Percentiles rank a stretch among this genome's conserved stretches.
These are phyloP conservation scores for Ectropis crepuscularia DNA, from an alignment of 2,888 invertebrate species.

Conservation along the genomic window DNA sequence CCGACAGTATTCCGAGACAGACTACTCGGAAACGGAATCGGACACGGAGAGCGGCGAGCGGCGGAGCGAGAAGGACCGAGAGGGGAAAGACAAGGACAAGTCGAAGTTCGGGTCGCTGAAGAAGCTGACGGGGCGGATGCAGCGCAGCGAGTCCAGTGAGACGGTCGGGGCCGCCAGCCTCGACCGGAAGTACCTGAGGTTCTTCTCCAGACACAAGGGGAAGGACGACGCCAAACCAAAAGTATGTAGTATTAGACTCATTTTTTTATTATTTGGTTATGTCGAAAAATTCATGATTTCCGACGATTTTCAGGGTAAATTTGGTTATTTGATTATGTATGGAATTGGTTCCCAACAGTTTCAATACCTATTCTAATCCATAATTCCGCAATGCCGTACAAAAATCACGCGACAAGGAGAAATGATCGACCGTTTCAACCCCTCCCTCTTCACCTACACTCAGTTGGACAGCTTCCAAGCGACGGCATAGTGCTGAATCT, in stretches of 20 bases:
- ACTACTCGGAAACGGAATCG: slow-evolving; percentile 83
- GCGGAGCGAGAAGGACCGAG: slow-evolving; percentile 48
- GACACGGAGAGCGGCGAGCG: slow-evolving; percentile 61
- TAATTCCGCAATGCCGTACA: too few relatives aligned
- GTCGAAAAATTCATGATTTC: too few relatives aligned
- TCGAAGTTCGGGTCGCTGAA: slow-evolving; percentile 57
- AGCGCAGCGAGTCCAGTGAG: slow-evolving; percentile 73
- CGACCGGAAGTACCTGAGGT: slow-evolving; percentile 87
- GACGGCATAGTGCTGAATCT: too few relatives aligned
- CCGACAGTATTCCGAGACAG: slow-evolving; percentile 85
- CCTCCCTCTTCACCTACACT: too few relatives aligned
- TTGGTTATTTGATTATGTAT: too few relatives aligned
- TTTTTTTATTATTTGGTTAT: too few relatives aligned
- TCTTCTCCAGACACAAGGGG: slow-evolving; percentile 73
- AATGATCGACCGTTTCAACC: too few relatives aligned
- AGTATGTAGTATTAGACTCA: slow-evolving; percentile 43
- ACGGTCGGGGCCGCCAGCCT: slow-evolving; percentile 85
- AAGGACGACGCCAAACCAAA: slow-evolving; percentile 79
- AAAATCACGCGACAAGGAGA: too few relatives aligned
- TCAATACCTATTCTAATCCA: too few relatives aligned
- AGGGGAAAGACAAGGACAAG: slow-evolving; percentile 57
- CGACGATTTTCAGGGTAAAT: too few relatives aligned
- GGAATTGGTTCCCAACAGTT: too few relatives aligned
- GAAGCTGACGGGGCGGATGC: slow-evolving; percentile 66
- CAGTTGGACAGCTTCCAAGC: too few relatives aligned